phyloP scores from a whole-genome alignment of 2,888 invertebrate species.

The Craniophora ligustri region DNA sequence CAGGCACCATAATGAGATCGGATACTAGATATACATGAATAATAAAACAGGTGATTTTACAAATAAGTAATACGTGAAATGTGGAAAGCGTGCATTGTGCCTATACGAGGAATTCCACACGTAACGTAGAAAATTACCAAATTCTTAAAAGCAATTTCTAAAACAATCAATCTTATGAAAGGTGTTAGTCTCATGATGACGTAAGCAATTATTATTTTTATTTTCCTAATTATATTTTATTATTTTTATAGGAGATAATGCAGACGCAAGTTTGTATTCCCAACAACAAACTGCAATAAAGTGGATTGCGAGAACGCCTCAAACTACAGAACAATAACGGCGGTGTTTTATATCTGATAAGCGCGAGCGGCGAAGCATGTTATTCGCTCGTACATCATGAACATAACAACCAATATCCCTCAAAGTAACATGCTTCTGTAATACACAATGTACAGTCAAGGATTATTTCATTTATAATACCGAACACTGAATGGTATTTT shows the following conservation, averaged over 20 bases:
- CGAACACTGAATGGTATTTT: background rate
- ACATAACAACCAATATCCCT: background rate
- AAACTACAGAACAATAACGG: background rate
- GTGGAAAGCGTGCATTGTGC: background rate
- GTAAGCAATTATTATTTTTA: no score
- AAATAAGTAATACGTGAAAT: slow-evolving; percentile 24
- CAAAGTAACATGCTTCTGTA: background rate
- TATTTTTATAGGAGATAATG: no score
- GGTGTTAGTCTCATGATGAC: no score
- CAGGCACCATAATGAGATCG: background rate
- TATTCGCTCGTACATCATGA: background rate
- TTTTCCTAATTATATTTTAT: no score
- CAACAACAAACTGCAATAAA: no score
- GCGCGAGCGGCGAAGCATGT: background rate
- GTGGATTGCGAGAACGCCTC: background rate
- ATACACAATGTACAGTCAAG: background rate
- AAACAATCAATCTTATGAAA: no score
- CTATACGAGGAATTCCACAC: background rate
- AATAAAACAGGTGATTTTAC: slow-evolving; percentile 16
- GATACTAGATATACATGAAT: slow-evolving; percentile 21
- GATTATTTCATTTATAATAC: slow-evolving; percentile 7
- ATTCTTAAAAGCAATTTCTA: no score
- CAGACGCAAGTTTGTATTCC: no score
- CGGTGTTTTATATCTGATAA: no score
- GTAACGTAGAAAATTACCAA: no score